Evolutionary conservation across 2,113 vertebrate species (phyloP).

Genomic region (Aplodontia rufa): DNA sequence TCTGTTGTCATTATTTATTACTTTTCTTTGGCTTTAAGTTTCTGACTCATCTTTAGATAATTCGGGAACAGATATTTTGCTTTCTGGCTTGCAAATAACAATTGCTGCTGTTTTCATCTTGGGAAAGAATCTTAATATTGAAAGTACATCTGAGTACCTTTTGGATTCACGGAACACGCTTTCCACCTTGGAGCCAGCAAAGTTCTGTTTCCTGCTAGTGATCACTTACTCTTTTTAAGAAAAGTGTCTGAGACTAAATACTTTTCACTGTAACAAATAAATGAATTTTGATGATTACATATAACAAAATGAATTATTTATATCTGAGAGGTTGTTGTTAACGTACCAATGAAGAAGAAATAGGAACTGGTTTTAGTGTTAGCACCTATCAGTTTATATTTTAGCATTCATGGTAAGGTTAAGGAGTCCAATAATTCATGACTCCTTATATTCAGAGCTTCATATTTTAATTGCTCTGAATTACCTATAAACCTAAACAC

Average conservation of each 20-base stretch:
- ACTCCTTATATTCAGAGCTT: neutral
- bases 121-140: conserved; percentile 71
- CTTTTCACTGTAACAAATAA: neutral
- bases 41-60: conserved; percentile 74
- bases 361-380: neutral
- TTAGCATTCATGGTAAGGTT: conserved; percentile 11
- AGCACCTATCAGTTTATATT: neutral
- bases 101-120: conserved; percentile 75
- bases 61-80: conserved; percentile 78
- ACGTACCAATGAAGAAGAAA: neutral
- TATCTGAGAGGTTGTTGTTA: neutral
- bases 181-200: conserved; percentile 68
- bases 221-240: conserved; percentile 37
- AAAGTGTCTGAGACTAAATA: neutral
- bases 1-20: conserved; percentile 88
- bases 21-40: conserved; percentile 82
- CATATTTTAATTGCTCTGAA: conserved; percentile 5
- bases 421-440: neutral
- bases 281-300: neutral
- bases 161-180: conserved; percentile 51
- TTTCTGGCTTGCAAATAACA: conserved; percentile 71
- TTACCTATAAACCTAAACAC: neutral
- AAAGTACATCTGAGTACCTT: conserved; percentile 68
- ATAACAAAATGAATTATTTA: conserved; percentile 16
- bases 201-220: conserved; percentile 51